Base-by-base conservation (phyloP, 2,888 invertebrate genomes). In the Meloe dianella region DNA sequence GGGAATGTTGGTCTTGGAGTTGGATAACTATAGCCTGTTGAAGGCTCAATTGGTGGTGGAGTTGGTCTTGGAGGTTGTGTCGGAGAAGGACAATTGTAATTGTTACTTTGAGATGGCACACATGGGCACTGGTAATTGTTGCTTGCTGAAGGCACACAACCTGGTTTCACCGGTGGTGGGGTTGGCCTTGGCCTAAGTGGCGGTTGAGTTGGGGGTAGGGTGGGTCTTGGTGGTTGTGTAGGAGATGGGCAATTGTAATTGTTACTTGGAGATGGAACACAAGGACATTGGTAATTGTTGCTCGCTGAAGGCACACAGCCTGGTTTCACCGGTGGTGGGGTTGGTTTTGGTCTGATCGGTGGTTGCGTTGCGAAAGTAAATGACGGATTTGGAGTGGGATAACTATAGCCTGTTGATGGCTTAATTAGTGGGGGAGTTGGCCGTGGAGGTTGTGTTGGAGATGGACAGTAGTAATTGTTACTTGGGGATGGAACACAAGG, bases 381-480 rank as follows among this genome's bases (percentile, higher is more conserved):
- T 57, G 41, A 66, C 2, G 72, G 69, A 60, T 65, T 41, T 41
- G 41, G 41, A n/a, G 41, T 41, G 9, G 41, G 41, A 17, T 35
- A 35, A 1, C 0, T 7, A n/a, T 41, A 41, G 2, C 38, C 38
- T 5, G 38, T 41, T 17, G 38, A n/a, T 0, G 38, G 38, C 14
- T 38, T 38, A 1, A 38, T 5, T 41, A 27, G 12, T 32, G 64
- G 7, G 17, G 61, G 64, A 38, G 56, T 64, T n/a, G 71, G 67
- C 57, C 54, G 69, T 14, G 72, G 70, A 63, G 29, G 12, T 35
- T 65, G 59, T 12, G 67, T 67, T 3, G 71, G 69, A 24, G 60
- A 35, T 24, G 73, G 72, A 61, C 70, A 72, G 58, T 70, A 69
- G 58, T 61, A 47, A 30, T 51, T 51, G 27, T 51, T 61, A 22